phyloP scores from a whole-genome alignment of 2,888 invertebrate genomes.

The Tupiocoris notatus region DNA sequence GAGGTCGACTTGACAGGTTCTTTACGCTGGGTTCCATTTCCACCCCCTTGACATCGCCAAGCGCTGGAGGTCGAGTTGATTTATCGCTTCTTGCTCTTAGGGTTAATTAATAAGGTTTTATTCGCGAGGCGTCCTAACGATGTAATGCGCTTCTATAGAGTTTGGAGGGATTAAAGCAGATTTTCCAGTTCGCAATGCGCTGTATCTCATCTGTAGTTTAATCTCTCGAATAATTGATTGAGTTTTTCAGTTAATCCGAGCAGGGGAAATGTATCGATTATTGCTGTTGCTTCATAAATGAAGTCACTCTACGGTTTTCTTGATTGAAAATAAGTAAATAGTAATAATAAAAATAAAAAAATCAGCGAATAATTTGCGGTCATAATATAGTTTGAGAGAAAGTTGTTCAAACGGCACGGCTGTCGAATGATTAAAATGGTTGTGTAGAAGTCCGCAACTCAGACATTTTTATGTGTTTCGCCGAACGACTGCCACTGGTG shows the following conservation, averaged over 20 bases:
- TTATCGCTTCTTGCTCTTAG: conserved; percentile 25
- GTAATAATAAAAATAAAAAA: neutral
- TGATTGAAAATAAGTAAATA: no score
- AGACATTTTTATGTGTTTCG: no score
- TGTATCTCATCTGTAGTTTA: neutral
- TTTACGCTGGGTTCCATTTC: neutral
- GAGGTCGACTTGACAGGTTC: conserved; percentile 22
- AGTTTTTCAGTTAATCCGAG: neutral
- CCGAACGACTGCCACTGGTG: no score
- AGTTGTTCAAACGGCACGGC: no score
- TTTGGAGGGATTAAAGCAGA: neutral
- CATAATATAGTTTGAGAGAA: no score
- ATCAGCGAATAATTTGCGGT: neutral
- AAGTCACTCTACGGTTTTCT: no score
- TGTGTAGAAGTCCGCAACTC: no score
- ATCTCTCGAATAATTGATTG: neutral
- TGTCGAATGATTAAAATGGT: no score
- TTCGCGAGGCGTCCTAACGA: conserved; percentile 22
- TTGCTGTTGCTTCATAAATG: no score
- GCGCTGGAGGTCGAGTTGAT: conserved; percentile 6
- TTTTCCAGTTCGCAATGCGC: neutral
- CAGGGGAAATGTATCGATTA: neutral
- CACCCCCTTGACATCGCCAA: neutral
- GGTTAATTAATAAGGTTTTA: conserved; percentile 33
- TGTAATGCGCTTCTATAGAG: neutral